These are phyloP conservation scores for Meriones unguiculatus DNA, from an alignment of 2,113 vertebrate species.

Conservation along the genomic window DNA sequence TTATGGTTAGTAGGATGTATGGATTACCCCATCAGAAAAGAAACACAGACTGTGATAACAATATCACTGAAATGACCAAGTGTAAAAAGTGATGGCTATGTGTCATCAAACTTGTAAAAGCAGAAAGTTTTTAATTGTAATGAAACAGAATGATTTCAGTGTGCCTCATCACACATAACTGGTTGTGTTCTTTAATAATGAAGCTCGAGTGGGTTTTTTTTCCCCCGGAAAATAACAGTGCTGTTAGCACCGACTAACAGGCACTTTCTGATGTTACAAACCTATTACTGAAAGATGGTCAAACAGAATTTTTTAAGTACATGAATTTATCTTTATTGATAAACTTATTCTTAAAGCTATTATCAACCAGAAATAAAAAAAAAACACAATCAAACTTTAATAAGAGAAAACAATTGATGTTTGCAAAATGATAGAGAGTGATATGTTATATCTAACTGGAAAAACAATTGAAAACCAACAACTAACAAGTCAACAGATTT, in stretches of 20 bases:
- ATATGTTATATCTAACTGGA: constrained; percentile 1
- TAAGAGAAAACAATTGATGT: not conserved
- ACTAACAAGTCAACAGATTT: not conserved
- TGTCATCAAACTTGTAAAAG: constrained; percentile 39
- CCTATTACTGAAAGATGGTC: constrained; percentile 37
- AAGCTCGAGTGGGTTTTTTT: not conserved
- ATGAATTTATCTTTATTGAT: not conserved
- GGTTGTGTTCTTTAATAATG: constrained; percentile 4
- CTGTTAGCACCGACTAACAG: not conserved
- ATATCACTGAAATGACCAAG: constrained; percentile 41
- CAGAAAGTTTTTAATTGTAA: constrained; percentile 37
- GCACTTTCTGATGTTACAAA: not conserved
- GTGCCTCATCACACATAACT: not conserved
- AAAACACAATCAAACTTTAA: not conserved
- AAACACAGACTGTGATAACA: not conserved
- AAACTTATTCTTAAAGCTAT: constrained; percentile 7
- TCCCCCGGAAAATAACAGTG: not conserved
- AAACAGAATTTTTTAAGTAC: constrained; percentile 1
- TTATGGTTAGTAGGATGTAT: not conserved
- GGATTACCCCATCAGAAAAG: constrained; percentile 14
- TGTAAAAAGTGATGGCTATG: constrained; percentile 30
- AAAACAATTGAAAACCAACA: constrained; percentile 33
- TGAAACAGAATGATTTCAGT: constrained; percentile 41
- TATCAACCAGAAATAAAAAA: not conserved
- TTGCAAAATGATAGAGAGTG: not conserved